Percentiles rank a stretch among this genome's conserved stretches.
phyloP scores from a whole-genome alignment of 2,113 vertebrate species.

The Lates calcarifer region DNA sequence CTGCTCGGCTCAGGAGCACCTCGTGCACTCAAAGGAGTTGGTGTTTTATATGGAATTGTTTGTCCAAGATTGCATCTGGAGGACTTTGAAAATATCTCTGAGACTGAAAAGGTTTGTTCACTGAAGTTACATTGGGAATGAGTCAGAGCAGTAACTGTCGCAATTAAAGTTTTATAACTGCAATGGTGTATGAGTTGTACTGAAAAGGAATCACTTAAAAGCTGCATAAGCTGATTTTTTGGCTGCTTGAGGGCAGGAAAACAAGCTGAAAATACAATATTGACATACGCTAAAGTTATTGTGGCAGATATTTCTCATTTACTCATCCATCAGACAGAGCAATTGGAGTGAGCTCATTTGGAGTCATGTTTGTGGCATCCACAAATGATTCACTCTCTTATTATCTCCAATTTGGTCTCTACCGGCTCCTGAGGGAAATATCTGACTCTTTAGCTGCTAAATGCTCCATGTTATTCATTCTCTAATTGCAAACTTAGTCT shows the following conservation, averaged over 20 bases:
- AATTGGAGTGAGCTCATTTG: not conserved
- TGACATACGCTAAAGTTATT: not conserved
- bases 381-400: not conserved
- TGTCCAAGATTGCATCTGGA: slow-evolving; percentile 22
- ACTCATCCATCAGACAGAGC: not conserved
- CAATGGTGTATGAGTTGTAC: not conserved
- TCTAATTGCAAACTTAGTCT: not conserved
- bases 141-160: not conserved
- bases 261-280: not conserved
- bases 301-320: not conserved
- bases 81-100: not conserved
- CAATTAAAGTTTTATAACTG: not conserved
- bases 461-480: not conserved
- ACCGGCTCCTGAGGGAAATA: not conserved
- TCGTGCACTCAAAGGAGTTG: slow-evolving; percentile 23
- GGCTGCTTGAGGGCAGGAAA: not conserved
- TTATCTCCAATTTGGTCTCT: not conserved
- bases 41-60: slow-evolving; percentile 42
- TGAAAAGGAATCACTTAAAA: not conserved
- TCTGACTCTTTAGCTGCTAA: not conserved
- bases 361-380: not conserved
- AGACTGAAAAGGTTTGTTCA: slow-evolving; percentile 33
- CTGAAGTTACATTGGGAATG: not conserved
- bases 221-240: not conserved
- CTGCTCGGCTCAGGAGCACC: slow-evolving; percentile 49